Evolutionary conservation across 2,888 invertebrate species (phyloP), one percentile per base, ranked within the genome.

Genomic region (Leucozona laternaria): DNA sequence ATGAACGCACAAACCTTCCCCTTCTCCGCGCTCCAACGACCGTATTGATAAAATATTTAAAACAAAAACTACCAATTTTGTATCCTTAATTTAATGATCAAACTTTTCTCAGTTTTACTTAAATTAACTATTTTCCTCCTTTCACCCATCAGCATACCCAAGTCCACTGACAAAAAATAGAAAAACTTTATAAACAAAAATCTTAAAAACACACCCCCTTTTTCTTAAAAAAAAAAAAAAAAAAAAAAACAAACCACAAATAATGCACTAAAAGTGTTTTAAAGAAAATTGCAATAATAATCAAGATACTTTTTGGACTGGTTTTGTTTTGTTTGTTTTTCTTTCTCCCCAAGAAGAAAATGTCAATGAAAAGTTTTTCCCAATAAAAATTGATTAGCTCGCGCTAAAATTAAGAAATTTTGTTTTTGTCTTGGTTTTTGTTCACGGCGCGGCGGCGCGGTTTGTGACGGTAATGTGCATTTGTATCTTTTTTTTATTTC

Each of bases 351-450:
- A 17, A 40, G 70, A 83, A 28, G 43, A 68, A 83, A 79, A 84
- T 75, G 75, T 50, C 79, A 79, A 62, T 71, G 64, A 57, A 64
- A 83, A 83, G 79, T 83, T 83, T 64, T 83, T 20, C 40, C 17
- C 79, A 55, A 79, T 84, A 84, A 84, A 84, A 84, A 84, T 84
- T 79, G 75, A 84, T 84, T 79, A 70, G 55, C n/a, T 50, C 31
- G 4, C n/a, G 37, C 1, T 48, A 13, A 55, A 79, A 79, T 68
- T 75, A 75, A 83, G 73, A 75, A 68, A 72, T 78, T 62, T n/a
- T 40, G 11, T 68, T 58, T 55, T 11, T 6, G 20, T 37, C 17
- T 22, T 53, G 8, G 4, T 22, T 15, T 17, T 55, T 15, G 25
- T n/a, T n/a, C n/a, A n/a, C n/a, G n/a, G n/a, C n/a, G n/a, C n/a